phyloP scores from a whole-genome alignment of 2,888 invertebrate species.

The Tubulanus polymorphus region DNA sequence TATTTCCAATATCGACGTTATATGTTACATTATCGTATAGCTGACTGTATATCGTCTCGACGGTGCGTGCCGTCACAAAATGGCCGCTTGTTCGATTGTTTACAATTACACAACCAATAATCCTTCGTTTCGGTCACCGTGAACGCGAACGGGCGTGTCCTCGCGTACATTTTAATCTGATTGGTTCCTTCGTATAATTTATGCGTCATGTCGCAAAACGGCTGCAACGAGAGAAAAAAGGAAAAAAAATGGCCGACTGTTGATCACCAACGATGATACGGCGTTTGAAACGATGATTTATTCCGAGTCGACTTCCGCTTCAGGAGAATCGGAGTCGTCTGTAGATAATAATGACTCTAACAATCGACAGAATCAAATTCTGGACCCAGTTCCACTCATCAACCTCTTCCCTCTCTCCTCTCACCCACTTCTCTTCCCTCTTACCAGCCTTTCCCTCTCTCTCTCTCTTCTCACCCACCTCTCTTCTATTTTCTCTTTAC shows the following conservation, averaged over 20 bases:
- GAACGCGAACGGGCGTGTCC: constrained; percentile 70
- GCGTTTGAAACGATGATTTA: too few species aligned
- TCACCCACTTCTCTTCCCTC: constrained; percentile 1
- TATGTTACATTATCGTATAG: background rate
- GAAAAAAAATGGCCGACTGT: background rate
- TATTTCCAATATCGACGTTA: too few species aligned
- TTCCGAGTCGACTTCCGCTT: too few species aligned
- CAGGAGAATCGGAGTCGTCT: too few species aligned
- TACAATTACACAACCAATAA: constrained; percentile 97
- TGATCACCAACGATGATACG: too few species aligned
- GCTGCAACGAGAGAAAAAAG: constrained; percentile 58
- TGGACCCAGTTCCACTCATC: background rate
- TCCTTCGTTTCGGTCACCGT: constrained; percentile 81
- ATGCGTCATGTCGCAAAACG: constrained; percentile 92
- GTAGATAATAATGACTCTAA: too few species aligned
- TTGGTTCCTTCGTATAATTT: constrained; percentile 58
- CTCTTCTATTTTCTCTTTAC: background rate
- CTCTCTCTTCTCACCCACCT: background rate
- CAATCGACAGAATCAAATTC: too few species aligned
- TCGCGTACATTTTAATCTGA: constrained; percentile 69
- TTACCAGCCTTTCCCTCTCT: background rate
- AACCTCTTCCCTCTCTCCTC: constrained; percentile 5
- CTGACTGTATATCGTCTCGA: constrained; percentile 19
- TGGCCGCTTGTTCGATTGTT: constrained; percentile 87
- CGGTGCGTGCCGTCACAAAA: constrained; percentile 97